These are phyloP conservation scores for Gerris lacustris DNA, from an alignment of 2,888 invertebrate genomes.

Conservation along the genomic window DNA sequence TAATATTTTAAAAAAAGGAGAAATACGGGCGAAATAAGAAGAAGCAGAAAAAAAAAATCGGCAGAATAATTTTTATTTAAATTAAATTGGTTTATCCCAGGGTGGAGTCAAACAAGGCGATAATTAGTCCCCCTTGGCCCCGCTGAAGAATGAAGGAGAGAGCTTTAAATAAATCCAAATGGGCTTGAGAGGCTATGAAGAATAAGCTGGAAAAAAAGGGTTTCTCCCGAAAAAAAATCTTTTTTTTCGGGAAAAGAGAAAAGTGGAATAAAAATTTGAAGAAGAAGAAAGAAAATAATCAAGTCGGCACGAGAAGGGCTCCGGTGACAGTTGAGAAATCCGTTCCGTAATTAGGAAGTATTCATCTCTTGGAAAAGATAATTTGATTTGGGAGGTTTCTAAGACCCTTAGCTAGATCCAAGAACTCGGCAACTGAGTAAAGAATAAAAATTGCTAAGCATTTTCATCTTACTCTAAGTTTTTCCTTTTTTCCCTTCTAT, in stretches of 20 bases:
- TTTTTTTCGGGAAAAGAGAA: background rate
- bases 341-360: background rate
- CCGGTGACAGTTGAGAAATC: background rate
- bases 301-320: background rate
- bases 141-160: background rate
- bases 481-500: too few species aligned
- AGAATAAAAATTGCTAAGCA: too few species aligned
- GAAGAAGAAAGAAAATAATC: background rate
- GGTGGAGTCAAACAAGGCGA: constrained; percentile 3
- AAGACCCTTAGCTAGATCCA: too few species aligned
- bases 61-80: constrained; percentile 3
- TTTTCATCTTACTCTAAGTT: too few species aligned
- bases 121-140: background rate
- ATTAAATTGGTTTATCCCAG: background rate
- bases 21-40: too few species aligned
- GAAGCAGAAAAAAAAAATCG: background rate
- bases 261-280: background rate
- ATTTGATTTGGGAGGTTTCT: background rate
- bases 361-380: background rate
- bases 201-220: background rate
- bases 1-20: too few species aligned
- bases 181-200: background rate
- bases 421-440: too few species aligned
- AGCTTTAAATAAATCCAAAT: background rate
- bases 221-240: background rate